Evolutionary conservation across 2,888 invertebrate species (phyloP).

Genomic region (Scelioninae gen. 1): DNA sequence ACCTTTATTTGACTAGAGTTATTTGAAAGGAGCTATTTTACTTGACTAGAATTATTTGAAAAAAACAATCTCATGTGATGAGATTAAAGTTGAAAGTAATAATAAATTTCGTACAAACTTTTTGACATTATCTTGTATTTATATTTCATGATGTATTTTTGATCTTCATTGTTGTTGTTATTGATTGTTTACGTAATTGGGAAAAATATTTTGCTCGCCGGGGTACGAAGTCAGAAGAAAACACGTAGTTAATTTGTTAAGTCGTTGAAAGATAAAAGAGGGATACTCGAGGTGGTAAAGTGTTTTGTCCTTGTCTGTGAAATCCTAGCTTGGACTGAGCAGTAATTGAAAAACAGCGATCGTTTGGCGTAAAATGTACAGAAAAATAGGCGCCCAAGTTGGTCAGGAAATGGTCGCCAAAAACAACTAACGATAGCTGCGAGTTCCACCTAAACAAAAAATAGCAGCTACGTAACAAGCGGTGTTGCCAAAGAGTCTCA

Average conservation of each 20-base stretch:
- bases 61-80: too few relatives aligned
- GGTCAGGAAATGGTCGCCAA: constrained; percentile 18
- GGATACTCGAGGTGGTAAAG: constrained; percentile 4
- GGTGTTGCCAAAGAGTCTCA: background rate
- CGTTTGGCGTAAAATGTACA: constrained; percentile 75
- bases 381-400: constrained; percentile 73
- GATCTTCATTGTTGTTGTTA: too few relatives aligned
- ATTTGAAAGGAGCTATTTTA: too few relatives aligned
- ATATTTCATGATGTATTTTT: too few relatives aligned
- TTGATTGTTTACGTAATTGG: too few relatives aligned
- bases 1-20: too few relatives aligned
- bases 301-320: constrained; percentile 49
- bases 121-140: too few relatives aligned
- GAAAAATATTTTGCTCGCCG: background rate
- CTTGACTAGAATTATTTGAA: too few relatives aligned
- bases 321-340: constrained; percentile 53
- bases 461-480: constrained; percentile 21
- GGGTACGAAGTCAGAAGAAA: constrained; percentile 2
- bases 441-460: constrained; percentile 30
- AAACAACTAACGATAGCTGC: constrained; percentile 40
- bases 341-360: constrained; percentile 79
- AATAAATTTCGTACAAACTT: too few relatives aligned
- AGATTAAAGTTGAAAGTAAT: too few relatives aligned
- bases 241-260: constrained; percentile 34
- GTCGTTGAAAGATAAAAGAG: background rate